phyloP scores from a whole-genome alignment of 2,113 vertebrate genomes.

The Sorex araneus region DNA sequence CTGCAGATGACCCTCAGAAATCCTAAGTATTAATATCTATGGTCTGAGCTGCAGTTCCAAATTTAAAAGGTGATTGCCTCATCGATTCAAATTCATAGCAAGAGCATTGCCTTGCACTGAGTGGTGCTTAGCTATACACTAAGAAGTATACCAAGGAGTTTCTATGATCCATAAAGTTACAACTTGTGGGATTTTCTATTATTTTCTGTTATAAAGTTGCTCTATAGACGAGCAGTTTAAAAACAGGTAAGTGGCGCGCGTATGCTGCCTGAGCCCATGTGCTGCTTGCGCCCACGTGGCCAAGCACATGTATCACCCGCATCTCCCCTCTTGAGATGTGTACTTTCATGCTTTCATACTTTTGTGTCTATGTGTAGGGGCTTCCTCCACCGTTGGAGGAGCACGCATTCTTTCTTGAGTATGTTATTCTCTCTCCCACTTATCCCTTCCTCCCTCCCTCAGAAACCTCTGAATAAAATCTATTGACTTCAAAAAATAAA shows the following conservation, averaged over 20 bases:
- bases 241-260: conserved; percentile 9
- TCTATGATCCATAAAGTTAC: not conserved
- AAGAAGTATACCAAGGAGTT: not conserved
- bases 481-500: no score
- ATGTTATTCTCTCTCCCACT: no score
- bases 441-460: no score
- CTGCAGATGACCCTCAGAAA: not conserved
- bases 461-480: no score
- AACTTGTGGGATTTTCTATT: not conserved
- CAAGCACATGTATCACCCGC: no score
- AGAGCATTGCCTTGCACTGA: not conserved
- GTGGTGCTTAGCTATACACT: not conserved
- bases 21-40: not conserved
- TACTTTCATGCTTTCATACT: no score
- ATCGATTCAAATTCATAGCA: not conserved
- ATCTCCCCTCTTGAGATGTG: no score
- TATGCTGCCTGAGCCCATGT: no score
- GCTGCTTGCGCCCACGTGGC: no score
- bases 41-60: not conserved
- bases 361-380: no score
- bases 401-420: no score
- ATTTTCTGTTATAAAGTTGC: not conserved
- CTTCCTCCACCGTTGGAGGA: no score
- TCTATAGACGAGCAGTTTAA: not conserved
- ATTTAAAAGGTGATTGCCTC: not conserved